A percentile compares a stretch with the other conserved stretches of the same genome.
phyloP scores from a whole-genome alignment of 2,888 invertebrate genomes.

The Acanthococcus lagerstroemiae region DNA sequence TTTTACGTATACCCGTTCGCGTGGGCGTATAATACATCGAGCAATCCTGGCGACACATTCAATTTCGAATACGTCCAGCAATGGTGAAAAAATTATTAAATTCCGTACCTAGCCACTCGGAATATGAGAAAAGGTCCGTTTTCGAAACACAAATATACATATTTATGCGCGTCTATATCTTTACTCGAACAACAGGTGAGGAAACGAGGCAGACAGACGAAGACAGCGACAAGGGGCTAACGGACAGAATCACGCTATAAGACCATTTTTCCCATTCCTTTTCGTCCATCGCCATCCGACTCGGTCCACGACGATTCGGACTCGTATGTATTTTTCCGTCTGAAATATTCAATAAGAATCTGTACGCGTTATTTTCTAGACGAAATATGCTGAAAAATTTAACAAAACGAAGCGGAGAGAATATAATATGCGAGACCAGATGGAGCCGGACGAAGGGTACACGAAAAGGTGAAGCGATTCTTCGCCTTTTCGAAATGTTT shows the following conservation, averaged over 20 bases:
- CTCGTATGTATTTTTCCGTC: slow-evolving; percentile 16
- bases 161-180: no score
- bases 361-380: slow-evolving; percentile 23
- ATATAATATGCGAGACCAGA: no score
- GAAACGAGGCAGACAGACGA: background rate
- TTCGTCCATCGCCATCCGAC: no score
- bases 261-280: slow-evolving; percentile 11
- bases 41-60: no score
- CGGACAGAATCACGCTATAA: slow-evolving; percentile 12
- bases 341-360: slow-evolving; percentile 25
- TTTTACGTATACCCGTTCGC: no score
- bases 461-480: slow-evolving; percentile 15
- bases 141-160: slow-evolving; percentile 10
- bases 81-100: slow-evolving; percentile 22
- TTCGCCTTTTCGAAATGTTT: slow-evolving; percentile 18
- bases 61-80: slow-evolving; percentile 9
- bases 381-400: slow-evolving; percentile 26
- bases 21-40: no score
- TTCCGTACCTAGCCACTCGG: slow-evolving; percentile 17
- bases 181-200: no score
- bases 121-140: slow-evolving; percentile 19
- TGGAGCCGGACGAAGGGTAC: no score
- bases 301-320: no score
- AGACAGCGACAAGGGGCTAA: no score
- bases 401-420: background rate